Base-by-base conservation (phyloP, 92 coral and sea anemone species). In the Parazoanthus swiftii region DNA sequence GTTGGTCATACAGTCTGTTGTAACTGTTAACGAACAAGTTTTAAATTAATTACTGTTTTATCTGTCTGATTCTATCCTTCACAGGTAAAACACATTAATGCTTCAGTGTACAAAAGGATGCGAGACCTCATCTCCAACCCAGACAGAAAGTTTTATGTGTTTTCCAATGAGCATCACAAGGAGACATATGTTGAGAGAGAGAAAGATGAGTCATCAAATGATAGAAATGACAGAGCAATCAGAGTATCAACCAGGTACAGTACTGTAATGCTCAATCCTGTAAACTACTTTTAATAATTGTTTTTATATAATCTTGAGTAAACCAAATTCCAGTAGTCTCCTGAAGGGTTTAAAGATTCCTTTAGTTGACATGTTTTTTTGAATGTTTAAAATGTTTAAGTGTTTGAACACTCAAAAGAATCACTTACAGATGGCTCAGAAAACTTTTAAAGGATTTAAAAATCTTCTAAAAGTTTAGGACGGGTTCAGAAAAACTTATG, bases 141-240 rank as follows among this genome's bases (percentile, higher is more conserved):
- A 51, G 84, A 91, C 59, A 91, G 98, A 71, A 92, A 94, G 66
- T 97, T 95, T 74, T 95, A 89, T 89, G 99, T 97, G 36, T 97
- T 97, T 85, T 97, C 98, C 39, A 97, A 97, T 92, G 99, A 97
- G 73, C 98, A 95, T 63, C 98, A 95, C 95, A 96, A 95, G 84
- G 95, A 94, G 51, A 97, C 98, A 3, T 97, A 97, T 48, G 46
- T 97, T 26, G 98, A 95, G 86, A 93, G 98, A 85, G 91, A 89
- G 88, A 95, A 94, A 86, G 95, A 94, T 20, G 99, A 95, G 80
- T 95, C 98, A 4, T 48, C 95, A 14, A 97, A 97, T 90, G 98
- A 97, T 89, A 89, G 99, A 80, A 97, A 97, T 92, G 99, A 97
- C 84, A 85, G 99, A 74, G 99, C 98, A 35, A 97, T 97, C 79